Conservation (phyloP, 2,888 invertebrate genomes). For the Cryptus viduatorius region DNA sequence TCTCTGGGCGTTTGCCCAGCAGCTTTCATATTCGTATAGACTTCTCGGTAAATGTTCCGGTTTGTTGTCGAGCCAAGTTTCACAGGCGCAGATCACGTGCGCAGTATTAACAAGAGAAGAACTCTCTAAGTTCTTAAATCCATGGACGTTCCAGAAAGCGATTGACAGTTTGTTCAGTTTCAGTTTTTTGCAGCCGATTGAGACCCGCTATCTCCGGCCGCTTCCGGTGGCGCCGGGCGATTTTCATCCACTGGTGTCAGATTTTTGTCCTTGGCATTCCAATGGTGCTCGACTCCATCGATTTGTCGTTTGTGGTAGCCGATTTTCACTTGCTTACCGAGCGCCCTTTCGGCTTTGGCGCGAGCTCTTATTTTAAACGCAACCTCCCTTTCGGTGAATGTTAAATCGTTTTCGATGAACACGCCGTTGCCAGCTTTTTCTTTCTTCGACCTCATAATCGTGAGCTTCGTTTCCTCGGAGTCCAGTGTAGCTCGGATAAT, state of each 20-base stretch:
- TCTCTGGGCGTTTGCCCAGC: slow-evolving; percentile 17
- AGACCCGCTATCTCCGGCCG: background rate
- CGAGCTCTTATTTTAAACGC: slow-evolving; percentile 28
- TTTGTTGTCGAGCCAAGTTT: slow-evolving; percentile 30
- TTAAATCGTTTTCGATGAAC: slow-evolving; percentile 44
- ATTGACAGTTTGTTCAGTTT: slow-evolving; percentile 17
- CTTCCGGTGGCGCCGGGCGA: background rate
- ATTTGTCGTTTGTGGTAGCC: slow-evolving; percentile 35
- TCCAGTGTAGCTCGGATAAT: slow-evolving; percentile 23
- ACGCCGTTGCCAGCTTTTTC: slow-evolving; percentile 24
- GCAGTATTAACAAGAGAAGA: slow-evolving; percentile 10
- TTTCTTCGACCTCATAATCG: slow-evolving; percentile 45
- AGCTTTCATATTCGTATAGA: slow-evolving; percentile 5
- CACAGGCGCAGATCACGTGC: slow-evolving; percentile 14
- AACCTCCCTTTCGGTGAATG: slow-evolving; percentile 22
- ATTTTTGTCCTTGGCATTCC: slow-evolving; percentile 23
- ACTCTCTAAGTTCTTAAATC: slow-evolving; percentile 15
- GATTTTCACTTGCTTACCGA: slow-evolving; percentile 46
- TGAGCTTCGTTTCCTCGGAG: slow-evolving; percentile 7
- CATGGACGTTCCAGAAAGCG: slow-evolving; percentile 39
- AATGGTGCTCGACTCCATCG: slow-evolving; percentile 26
- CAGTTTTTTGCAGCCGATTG: slow-evolving; percentile 35
- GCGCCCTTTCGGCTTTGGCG: slow-evolving; percentile 29
- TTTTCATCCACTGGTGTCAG: slow-evolving; percentile 7
- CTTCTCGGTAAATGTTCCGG: slow-evolving; percentile 3